Base-by-base conservation (phyloP, 1,140 invertebrate species). In the Cyphomyrmex costatus region DNA sequence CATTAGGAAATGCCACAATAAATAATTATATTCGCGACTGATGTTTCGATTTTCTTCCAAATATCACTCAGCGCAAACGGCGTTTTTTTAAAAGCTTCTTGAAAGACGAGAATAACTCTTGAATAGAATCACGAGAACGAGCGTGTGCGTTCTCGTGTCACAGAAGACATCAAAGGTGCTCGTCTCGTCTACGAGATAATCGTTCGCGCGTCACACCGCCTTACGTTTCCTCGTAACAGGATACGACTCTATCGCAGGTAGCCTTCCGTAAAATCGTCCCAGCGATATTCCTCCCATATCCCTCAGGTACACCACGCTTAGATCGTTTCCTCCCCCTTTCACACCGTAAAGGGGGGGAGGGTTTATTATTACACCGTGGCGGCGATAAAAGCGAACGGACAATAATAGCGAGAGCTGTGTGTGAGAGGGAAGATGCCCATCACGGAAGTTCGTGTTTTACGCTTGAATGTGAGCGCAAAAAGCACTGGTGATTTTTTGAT, bases 261-360 rank as follows among this genome's bases (percentile, higher is more conserved):
- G 63, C 77, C 63, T 86, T 80, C 84, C 84, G 76, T 86, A 78
- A 86, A 86, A 86, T 86, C 84, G 84, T 86, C 84, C 74, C 74
- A 68, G 65, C 84, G 65, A 86, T 80, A 80, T 86, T 86, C 65
- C 63, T 86, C 84, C 33, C 46, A 61, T 77, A 76, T 78, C 61
- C 61, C 63, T 80, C 51, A 53, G 49, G 24, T 86, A 83, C 53
- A 71, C 36, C 56, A 19, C 78, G 27, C 65, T 60, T 42, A 51
- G 56, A 49, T 49, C 82, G 42, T 19, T 33, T 46, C 51, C 27
- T 30, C 61, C 42, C 33, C 27, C 42, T 65, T 63, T 27, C 66
- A 42, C 51, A 33, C 33, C 79, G 24, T 42, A 51, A 73, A 68
- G n/a, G 53, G 21, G 14, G 36, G 24, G 74, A 46, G 24, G 16